Base-by-base conservation (phyloP, 2,888 invertebrate genomes). In the Calliopum simillimum region DNA sequence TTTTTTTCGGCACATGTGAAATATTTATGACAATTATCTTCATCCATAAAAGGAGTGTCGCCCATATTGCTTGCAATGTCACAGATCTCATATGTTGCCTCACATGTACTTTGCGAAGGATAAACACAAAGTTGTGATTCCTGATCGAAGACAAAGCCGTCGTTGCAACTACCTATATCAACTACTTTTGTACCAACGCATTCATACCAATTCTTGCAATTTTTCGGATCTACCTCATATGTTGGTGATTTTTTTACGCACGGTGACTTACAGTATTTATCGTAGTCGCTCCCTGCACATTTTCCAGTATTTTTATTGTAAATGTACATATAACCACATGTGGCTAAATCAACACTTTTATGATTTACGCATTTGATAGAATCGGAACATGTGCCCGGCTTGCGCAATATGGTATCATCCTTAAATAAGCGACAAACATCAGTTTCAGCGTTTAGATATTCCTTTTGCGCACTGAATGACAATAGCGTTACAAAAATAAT, bases 371-470 rank as follows among this genome's bases (percentile, higher is more conserved):
- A 84, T 3, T 44, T 63, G 6, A 82, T 75, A 21, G 72, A 73
- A 3, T 77, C 61, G 6, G 69, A 33, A 47, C 84, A 84, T 8
- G 75, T 72, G 13, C 81, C 82, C 0, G 84, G 82, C 58, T 80
- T 73, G 0, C 84, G 83, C 4, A 84, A 55, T 2, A 67, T 46
- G 0, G 73, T 75, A 14, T 74, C 79, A 68, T 82, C 75, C 33
- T 74, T 64, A 19, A 81, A 80, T 0, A 80, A 75, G 0, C 80
- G 76, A 19, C 84, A 84, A 6, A 83, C 64, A 16, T 83, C 82
- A 23, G 76, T 68, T 0, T 64, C 21, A 4, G 71, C 61, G n/a
- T 59, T 64, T 3, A 79, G 3, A 14, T 71, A 1, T 51, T 67
- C 58, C 21, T 41, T 25, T n/a, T 67, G 67, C n/a, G 19, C 11